Evolutionary conservation across 2,113 vertebrate species (phyloP).

Genomic region (Carassius auratus): DNA sequence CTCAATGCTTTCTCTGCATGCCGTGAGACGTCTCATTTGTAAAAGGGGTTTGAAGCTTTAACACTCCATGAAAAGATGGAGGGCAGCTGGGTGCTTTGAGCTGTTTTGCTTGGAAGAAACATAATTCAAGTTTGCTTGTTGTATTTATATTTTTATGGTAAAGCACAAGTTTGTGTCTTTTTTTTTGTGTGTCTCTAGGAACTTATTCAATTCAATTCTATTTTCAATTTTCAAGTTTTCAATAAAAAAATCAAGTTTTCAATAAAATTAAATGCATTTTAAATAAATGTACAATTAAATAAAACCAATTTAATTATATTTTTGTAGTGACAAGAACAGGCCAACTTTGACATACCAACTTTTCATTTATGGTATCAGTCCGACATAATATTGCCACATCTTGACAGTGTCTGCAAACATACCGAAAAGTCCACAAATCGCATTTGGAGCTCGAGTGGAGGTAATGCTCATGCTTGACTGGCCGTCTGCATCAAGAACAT

Average conservation of each 20-base stretch:
- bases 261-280: no score
- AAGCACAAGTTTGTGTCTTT: background rate
- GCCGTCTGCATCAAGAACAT: slow-evolving; percentile 50
- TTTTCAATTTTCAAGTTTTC: no score
- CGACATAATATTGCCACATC: background rate
- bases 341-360: background rate
- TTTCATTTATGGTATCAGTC: background rate
- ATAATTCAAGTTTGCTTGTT: background rate
- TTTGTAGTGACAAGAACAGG: background rate
- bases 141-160: background rate
- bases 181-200: background rate
- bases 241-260: no score
- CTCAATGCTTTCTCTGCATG: background rate
- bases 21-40: background rate
- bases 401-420: slow-evolving; percentile 27
- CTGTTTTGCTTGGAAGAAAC: background rate
- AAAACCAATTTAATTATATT: no score
- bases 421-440: slow-evolving; percentile 19
- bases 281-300: no score
- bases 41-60: background rate
- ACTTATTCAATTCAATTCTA: background rate
- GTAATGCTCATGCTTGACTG: slow-evolving; percentile 51
- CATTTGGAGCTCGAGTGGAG: slow-evolving; percentile 47
- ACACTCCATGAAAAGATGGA: background rate
- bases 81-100: background rate